These are phyloP conservation scores for Trichogramma dendrolimi DNA, from an alignment of 2,888 invertebrate species.

Conservation along the genomic window DNA sequence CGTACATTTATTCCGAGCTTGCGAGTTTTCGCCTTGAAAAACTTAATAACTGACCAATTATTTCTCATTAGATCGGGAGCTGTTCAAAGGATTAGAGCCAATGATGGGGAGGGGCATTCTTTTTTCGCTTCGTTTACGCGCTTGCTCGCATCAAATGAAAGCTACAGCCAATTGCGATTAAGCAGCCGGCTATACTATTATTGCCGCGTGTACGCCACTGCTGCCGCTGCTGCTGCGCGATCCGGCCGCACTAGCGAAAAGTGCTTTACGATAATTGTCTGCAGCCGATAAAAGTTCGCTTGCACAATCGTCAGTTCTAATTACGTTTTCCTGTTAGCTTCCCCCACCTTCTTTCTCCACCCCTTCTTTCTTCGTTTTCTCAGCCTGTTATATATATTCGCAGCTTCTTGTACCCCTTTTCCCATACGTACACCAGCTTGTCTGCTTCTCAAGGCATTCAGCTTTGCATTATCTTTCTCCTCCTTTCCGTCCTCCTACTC, in stretches of 20 bases:
- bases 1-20: no score
- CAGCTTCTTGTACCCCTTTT: no score
- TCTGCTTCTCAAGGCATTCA: no score
- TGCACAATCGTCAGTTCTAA: constrained; percentile 24
- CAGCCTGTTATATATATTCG: neutral
- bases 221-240: no score
- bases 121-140: constrained; percentile 20
- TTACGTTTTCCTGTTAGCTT: constrained; percentile 10
- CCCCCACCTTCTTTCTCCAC: neutral
- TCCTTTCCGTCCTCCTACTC: neutral
- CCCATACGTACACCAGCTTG: no score
- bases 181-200: no score
- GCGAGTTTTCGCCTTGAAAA: constrained; percentile 9
- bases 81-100: constrained; percentile 20
- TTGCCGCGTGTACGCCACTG: no score
- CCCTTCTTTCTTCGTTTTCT: neutral
- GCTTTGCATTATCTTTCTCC: neutral
- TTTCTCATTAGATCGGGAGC: constrained; percentile 21
- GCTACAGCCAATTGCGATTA: no score
- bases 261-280: constrained; percentile 25
- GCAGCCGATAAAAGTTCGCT: constrained; percentile 21
- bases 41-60: constrained; percentile 15
- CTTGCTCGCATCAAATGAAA: constrained; percentile 5
- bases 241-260: constrained; percentile 15
- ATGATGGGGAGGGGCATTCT: constrained; percentile 16